Base-by-base conservation (phyloP, 2,888 invertebrate species). In the Drosophila robusta region DNA sequence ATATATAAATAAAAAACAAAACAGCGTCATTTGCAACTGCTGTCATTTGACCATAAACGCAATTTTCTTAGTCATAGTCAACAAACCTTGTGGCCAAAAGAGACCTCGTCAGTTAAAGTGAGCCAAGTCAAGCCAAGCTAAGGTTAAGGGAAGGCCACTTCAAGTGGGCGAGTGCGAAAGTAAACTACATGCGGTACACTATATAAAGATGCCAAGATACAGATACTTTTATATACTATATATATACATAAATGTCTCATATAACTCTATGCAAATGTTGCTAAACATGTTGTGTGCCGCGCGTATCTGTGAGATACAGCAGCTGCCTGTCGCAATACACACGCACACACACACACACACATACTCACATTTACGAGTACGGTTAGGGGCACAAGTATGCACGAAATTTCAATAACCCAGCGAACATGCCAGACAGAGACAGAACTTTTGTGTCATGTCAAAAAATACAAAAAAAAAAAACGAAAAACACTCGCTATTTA, bases 81-180 rank as follows among this genome's bases (percentile, higher is more conserved):
- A 11, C 54, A 8, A 71, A 77, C 47, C 77, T 72, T 76, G 72
- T 50, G 57, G 54, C 52, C 52, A 44, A 52, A 49, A 63, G 44
- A 70, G 75, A 63, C 75, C 79, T 60, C 75, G 70, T 38, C 32
- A 36, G 55, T 61, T 76, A 39, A 70, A 45, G 6, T 51, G 51
- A 75, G 62, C 68, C 38, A 56, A 75, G 62, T 60, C 38, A 56
- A 51, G 67, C 74, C 50, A 29, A 60, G 60, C 64, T 79, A 57
- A 75, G 80, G 80, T 75, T 75, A 79, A 70, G 80, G 70, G 76
- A 75, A 75, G 75, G 75, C 70, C 77, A 65, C 24, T 54, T 50
- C 60, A 71, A 58, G 77, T 77, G 77, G 73, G 77, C 76, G 75
- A 69, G 44, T 75, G 75, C 70, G 41, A 69, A 62, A 75, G 62